These are phyloP conservation scores for Falco novaeseelandiae DNA, from an alignment of 2,797 vertebrate genomes.

Conservation along the genomic window DNA sequence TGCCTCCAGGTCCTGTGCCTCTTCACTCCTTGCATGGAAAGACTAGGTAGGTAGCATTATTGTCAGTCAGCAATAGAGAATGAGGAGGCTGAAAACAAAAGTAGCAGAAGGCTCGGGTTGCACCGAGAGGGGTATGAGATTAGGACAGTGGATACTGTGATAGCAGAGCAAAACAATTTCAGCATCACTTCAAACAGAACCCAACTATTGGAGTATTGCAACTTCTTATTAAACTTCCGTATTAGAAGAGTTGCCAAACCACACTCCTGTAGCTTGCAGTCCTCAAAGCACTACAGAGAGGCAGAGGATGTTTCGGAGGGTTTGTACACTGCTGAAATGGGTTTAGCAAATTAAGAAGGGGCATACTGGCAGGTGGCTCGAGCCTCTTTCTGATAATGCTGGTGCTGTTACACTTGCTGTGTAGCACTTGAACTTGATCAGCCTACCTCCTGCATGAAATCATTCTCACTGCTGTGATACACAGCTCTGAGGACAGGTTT, in stretches of 20 bases:
- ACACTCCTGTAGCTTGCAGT: neutral
- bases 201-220: neutral
- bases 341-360: neutral
- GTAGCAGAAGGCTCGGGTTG: neutral
- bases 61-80: neutral
- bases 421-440: neutral
- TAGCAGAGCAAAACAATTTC: neutral
- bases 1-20: neutral
- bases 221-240: neutral
- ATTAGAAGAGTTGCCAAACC: neutral
- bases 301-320: neutral
- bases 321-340: neutral
- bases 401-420: neutral
- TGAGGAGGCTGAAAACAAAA: neutral
- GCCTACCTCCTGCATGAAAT: neutral
- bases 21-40: neutral
- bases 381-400: neutral
- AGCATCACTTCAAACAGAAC: neutral
- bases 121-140: neutral
- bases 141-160: neutral
- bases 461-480: neutral
- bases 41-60: neutral
- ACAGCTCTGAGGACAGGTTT: neutral
- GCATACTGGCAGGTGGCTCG: neutral
- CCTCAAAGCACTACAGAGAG: neutral